phyloP scores from a whole-genome alignment of 2,113 vertebrate species.

The Cyphomyrus plagiostoma region DNA sequence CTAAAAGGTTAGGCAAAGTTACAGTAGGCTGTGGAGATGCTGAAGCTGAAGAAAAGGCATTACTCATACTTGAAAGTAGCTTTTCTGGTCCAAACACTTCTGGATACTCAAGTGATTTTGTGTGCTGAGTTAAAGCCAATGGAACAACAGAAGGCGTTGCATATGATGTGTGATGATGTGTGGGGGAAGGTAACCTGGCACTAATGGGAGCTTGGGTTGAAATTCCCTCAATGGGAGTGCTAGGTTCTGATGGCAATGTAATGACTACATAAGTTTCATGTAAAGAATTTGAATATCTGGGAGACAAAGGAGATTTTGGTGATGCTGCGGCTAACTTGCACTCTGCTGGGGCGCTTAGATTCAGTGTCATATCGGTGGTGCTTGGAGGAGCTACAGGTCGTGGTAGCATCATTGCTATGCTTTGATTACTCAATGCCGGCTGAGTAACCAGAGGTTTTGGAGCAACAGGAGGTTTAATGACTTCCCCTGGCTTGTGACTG shows the following conservation, averaged over 20 bases:
- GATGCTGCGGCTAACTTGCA: constrained; percentile 66
- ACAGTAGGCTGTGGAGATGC: constrained; percentile 56
- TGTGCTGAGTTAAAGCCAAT: constrained; percentile 48
- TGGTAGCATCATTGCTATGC: constrained; percentile 53
- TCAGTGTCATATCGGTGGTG: constrained; percentile 68
- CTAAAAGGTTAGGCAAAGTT: constrained; percentile 55
- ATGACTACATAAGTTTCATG: constrained; percentile 94
- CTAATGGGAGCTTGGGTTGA: constrained; percentile 70
- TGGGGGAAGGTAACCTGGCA: constrained; percentile 62
- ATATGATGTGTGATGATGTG: constrained; percentile 61
- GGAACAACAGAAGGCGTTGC: constrained; percentile 45
- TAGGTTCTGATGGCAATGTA: constrained; percentile 92
- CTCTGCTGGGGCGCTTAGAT: constrained; percentile 77
- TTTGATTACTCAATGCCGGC: constrained; percentile 60
- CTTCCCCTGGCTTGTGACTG: constrained; percentile 60
- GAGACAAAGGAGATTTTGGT: constrained; percentile 81
- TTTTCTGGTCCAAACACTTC: constrained; percentile 63
- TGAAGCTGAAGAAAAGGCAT: constrained; percentile 65
- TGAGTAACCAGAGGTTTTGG: constrained; percentile 78
- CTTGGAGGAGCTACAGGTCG: constrained; percentile 64
- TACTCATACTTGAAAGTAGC: constrained; percentile 65
- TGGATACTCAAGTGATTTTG: constrained; percentile 67
- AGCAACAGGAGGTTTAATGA: constrained; percentile 61
- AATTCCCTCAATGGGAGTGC: constrained; percentile 81
- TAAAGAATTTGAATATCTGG: constrained; percentile 75